These are phyloP conservation scores for Argopecten irradians DNA, from an alignment of 1,140 invertebrate species.

Conservation along the genomic window DNA sequence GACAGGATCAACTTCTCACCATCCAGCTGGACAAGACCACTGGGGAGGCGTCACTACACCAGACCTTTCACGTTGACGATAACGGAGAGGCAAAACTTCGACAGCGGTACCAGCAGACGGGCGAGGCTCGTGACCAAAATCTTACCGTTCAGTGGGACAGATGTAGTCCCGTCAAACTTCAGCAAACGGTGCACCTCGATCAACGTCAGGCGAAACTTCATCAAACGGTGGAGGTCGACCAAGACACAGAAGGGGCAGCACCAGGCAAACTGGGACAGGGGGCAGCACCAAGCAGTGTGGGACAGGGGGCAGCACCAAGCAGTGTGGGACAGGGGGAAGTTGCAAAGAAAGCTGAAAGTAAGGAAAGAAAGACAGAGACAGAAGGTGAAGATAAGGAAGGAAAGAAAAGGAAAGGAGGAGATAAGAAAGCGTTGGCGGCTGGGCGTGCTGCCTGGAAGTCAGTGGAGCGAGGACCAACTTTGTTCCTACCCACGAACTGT, in stretches of 20 bases:
- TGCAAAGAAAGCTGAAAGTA: neutral
- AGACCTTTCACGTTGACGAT: constrained; percentile 16
- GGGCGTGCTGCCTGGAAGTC: neutral
- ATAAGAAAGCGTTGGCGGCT: neutral
- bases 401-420: constrained; percentile 30
- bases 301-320: neutral
- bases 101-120: neutral
- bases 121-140: neutral
- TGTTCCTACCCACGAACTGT: constrained; percentile 4
- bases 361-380: neutral
- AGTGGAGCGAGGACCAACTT: neutral
- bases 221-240: neutral
- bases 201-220: neutral
- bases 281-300: neutral
- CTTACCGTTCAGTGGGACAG: neutral
- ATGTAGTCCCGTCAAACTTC: neutral
- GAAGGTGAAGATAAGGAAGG: constrained; percentile 4
- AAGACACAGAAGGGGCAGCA: neutral
- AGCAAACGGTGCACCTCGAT: neutral
- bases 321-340: neutral
- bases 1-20: constrained; percentile 9
- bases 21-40: constrained; percentile 12
- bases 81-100: constrained; percentile 10
- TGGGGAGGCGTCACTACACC: constrained; percentile 13
- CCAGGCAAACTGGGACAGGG: neutral